These are phyloP conservation scores for Drosophila arizonae DNA, from an alignment of 1,140 invertebrate species.

Conservation along the genomic window DNA sequence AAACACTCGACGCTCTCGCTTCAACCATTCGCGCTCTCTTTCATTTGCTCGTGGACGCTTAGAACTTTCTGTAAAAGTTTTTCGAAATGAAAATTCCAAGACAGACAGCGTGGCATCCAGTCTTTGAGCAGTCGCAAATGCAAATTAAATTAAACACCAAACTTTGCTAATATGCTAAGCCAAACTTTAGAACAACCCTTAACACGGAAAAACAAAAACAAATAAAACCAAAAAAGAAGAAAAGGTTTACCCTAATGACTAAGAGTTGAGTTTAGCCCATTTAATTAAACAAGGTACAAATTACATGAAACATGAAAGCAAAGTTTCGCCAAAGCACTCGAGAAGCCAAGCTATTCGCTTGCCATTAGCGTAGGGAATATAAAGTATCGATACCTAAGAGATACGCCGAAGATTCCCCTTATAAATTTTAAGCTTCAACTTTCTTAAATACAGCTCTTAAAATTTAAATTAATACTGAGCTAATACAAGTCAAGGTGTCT, in stretches of 20 bases:
- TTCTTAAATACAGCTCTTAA: too few species aligned
- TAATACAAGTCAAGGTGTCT: too few species aligned
- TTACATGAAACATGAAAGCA: slow-evolving; percentile 38
- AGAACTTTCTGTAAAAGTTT: slow-evolving; percentile 22
- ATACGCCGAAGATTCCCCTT: too few species aligned
- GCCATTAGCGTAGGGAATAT: background rate
- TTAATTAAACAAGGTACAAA: slow-evolving; percentile 69
- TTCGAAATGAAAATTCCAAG: slow-evolving; percentile 55
- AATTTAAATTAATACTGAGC: too few species aligned
- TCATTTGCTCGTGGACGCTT: background rate
- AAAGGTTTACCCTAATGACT: slow-evolving; percentile 2
- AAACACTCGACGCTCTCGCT: background rate
- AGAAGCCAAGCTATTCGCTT: background rate
- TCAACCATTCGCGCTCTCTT: background rate
- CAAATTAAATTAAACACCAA: slow-evolving; percentile 76
- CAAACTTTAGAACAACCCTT: slow-evolving; percentile 44
- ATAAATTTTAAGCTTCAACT: too few species aligned
- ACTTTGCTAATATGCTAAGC: slow-evolving; percentile 74
- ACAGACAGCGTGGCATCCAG: slow-evolving; percentile 24
- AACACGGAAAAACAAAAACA: background rate
- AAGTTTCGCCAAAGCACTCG: slow-evolving; percentile 18
- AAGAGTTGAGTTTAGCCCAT: slow-evolving; percentile 42
- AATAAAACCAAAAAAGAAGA: background rate
- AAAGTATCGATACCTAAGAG: too few species aligned
- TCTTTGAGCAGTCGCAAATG: slow-evolving; percentile 48